Evolutionary conservation across 2,797 vertebrate species (phyloP), one percentile per base, ranked within the genome.

Genomic region (Pyrrhura leucotis): DNA sequence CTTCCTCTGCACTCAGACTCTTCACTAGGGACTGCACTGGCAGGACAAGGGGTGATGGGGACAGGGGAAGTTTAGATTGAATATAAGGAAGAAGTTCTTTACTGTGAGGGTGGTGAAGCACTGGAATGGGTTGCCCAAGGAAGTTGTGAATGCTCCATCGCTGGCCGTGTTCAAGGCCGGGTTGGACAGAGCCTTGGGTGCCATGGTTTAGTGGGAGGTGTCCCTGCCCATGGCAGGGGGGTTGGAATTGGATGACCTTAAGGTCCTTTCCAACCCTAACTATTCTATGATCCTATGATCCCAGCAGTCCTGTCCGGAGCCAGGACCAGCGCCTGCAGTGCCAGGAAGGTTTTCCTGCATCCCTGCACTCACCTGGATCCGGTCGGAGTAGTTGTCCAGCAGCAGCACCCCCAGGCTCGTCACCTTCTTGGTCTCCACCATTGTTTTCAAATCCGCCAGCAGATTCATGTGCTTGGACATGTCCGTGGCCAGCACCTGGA

Each of bases 401-500:
- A 99, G 98, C 89, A 99, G 97, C 77, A 99, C 99, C 4, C 99
- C 99, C 20, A 99, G 97, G 95, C 99, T 99, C 6, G 99, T 99
- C 95, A 99, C 99, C 96, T 99, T 99, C 97, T 99, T 99, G 40
- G 99, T 99, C 97, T 99, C 99, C 95, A 99, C 99, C 99, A 99
- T 99, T 11, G 99, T 99, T 96, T 99, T 99, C 95, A 99, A 98
- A 89, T 99, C 99, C 1, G 98, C 99, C 96, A 99, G 97, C 83
- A 99, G 98, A 95, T 98, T 99, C 99, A 99, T 99, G 98, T 99
- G 99, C 97, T 99, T 99, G 96, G 99, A 99, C 99, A 99, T 99
- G 95, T 99, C 99, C 2, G 99, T 99, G 78, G 99, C 99, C 95
- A 99, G 94, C 89, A 99, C 99, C 99, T 99, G 85, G 35, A 25